Evolutionary conservation across 2,797 vertebrate species (phyloP).

Genomic region (Tiaroga cobitis): DNA sequence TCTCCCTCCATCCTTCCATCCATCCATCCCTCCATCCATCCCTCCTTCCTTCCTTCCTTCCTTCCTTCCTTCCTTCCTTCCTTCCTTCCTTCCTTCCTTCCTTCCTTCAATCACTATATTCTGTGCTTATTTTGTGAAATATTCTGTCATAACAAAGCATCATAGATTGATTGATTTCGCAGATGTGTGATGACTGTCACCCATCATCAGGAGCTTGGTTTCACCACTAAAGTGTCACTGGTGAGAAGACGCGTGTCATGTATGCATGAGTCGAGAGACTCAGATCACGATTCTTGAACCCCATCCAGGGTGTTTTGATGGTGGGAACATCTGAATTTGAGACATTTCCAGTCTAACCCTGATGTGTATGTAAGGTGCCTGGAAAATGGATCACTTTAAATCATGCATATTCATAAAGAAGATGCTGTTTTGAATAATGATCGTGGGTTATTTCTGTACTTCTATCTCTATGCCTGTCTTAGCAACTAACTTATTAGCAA

Average conservation of each 20-base stretch:
- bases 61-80: too few relatives aligned
- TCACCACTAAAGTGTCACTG: neutral
- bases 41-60: too few relatives aligned
- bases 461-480: neutral
- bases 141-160: neutral
- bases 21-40: too few relatives aligned
- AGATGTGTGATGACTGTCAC: neutral
- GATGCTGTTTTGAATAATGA: slow-evolving; percentile 17
- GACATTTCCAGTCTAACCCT: neutral
- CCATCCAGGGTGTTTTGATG: slow-evolving; percentile 6
- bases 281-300: neutral
- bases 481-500: neutral
- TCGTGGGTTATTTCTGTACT: neutral
- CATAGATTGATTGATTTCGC: neutral
- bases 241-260: neutral
- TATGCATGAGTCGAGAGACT: neutral
- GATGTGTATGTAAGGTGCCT: neutral
- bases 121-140: neutral
- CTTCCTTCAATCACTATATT: neutral
- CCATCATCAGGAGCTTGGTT: neutral
- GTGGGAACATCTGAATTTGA: slow-evolving; percentile 2
- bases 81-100: too few relatives aligned
- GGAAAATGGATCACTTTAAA: slow-evolving; percentile 18
- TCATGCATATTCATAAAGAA: slow-evolving; percentile 23
- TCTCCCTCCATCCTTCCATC: too few relatives aligned